A percentile compares a stretch with the other conserved stretches of the same genome.
Evolutionary conservation across 2,797 vertebrate species (phyloP).

Genomic region (Tapera naevia): DNA sequence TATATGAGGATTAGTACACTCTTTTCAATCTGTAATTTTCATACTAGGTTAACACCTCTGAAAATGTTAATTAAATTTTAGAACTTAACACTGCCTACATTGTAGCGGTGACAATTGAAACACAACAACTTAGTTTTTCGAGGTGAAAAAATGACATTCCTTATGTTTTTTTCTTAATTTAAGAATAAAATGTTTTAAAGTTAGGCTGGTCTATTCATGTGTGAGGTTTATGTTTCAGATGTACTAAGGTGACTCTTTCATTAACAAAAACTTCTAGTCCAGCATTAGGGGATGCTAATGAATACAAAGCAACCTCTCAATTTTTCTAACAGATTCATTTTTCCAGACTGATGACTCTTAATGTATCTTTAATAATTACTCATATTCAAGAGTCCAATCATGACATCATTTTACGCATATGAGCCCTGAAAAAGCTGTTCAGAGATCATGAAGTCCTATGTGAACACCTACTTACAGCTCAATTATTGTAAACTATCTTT

Average conservation of each 20-base stretch:
- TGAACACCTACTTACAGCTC: constrained; percentile 43
- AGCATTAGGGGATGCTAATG: constrained; percentile 15
- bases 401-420: neutral
- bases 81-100: neutral
- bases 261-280: constrained; percentile 3
- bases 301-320: constrained; percentile 41
- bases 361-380: constrained; percentile 56
- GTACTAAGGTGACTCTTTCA: neutral
- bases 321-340: constrained; percentile 33
- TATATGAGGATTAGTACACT: neutral
- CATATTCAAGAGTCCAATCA: constrained; percentile 38
- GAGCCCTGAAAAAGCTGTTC: constrained; percentile 33
- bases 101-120: constrained; percentile 1
- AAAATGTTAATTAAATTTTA: constrained; percentile 7
- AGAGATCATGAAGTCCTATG: constrained; percentile 21
- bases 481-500: constrained; percentile 65
- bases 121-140: neutral
- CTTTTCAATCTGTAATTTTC: neutral
- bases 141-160: neutral
- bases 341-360: constrained; percentile 18
- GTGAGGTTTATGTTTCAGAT: neutral
- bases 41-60: neutral
- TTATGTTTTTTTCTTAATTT: neutral
- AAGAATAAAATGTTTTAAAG: neutral
- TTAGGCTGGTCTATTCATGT: neutral